Base-by-base conservation (phyloP, 1,140 invertebrate species). In the Drosophila azteca region DNA sequence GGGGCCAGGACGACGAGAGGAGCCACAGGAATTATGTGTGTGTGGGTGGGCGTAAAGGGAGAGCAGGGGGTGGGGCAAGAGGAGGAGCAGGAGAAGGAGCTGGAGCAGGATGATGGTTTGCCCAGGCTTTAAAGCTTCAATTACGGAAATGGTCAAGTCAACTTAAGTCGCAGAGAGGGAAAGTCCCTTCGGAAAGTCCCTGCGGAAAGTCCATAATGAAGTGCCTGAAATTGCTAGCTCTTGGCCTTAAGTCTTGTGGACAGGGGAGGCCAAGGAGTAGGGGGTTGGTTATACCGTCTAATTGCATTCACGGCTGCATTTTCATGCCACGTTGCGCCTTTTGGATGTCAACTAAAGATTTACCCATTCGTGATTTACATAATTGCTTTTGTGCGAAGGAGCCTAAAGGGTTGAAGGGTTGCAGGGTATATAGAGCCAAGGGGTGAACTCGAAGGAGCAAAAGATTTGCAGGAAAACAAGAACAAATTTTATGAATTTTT, bases 301-400 rank as follows among this genome's bases (percentile, higher is more conserved):
- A 80, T 80, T 84, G 81, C 81, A 77, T 80, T 84, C 51, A 73
- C 59, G 62, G 69, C 72, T 31, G 31, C 31, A 77, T 77, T 84
- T 78, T 69, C 52, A 76, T 61, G 80, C 70, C 55, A 61, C 62
- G 66, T 76, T 83, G 76, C 66, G 59, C 79, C 75, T 67, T 83
- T 83, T 83, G 62, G 54, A 44, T 83, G 76, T 71, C 70, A 79
- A 79, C 68, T 60, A 67, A 51, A 54, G 45, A 20, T 31, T 70
- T 77, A 54, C 9, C 9, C 31, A 48, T 61, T 15, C 72, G 29
- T 29, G 51, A n/a, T 52, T 24, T 29, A 62, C 17, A 20, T 58
- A 58, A 58, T 65, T 50, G 53, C 62, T 57, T 46, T 45, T 50
- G 6, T 24, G 13, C 24, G 39, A 15, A 3, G 8, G 17, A 1